Evolutionary conservation across 2,888 invertebrate species (phyloP).

Genomic region (Campopleginae sp.): DNA sequence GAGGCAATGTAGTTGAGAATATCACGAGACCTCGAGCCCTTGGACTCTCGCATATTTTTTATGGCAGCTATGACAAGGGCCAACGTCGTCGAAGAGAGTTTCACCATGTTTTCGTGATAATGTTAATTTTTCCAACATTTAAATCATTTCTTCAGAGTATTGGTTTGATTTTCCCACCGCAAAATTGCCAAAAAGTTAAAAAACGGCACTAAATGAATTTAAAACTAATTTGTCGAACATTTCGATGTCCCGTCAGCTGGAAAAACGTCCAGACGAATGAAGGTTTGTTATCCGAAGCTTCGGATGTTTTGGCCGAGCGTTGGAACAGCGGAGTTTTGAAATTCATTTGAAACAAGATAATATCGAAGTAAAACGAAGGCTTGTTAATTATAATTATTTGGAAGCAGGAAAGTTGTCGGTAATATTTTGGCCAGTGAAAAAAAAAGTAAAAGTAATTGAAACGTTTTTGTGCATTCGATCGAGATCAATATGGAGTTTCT

Average conservation of each 20-base stretch:
- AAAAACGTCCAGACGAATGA: constrained; percentile 55
- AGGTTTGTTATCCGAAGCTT: constrained; percentile 58
- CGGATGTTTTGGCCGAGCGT: constrained; percentile 49
- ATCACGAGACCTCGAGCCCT: constrained; percentile 74
- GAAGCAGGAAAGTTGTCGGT: neutral
- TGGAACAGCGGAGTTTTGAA: constrained; percentile 7
- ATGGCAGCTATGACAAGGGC: constrained; percentile 74
- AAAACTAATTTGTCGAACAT: constrained; percentile 41
- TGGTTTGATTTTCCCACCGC: neutral
- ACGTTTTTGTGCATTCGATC: too few relatives aligned
- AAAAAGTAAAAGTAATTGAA: too few relatives aligned
- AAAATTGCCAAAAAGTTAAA: neutral
- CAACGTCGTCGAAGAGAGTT: constrained; percentile 67
- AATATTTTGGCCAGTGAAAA: neutral
- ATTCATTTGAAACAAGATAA: constrained; percentile 1
- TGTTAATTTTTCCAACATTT: constrained; percentile 26
- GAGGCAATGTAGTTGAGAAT: constrained; percentile 75
- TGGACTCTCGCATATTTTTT: constrained; percentile 73
- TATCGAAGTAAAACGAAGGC: neutral
- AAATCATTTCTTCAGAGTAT: constrained; percentile 7
- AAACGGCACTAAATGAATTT: constrained; percentile 32
- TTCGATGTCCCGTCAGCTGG: constrained; percentile 34
- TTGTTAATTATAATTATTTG: neutral
- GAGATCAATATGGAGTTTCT: too few relatives aligned
- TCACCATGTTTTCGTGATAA: constrained; percentile 65